Evolutionary conservation across 1,140 invertebrate genomes (phyloP), one percentile per base, ranked within the genome.

Genomic region (Cydia amplana): DNA sequence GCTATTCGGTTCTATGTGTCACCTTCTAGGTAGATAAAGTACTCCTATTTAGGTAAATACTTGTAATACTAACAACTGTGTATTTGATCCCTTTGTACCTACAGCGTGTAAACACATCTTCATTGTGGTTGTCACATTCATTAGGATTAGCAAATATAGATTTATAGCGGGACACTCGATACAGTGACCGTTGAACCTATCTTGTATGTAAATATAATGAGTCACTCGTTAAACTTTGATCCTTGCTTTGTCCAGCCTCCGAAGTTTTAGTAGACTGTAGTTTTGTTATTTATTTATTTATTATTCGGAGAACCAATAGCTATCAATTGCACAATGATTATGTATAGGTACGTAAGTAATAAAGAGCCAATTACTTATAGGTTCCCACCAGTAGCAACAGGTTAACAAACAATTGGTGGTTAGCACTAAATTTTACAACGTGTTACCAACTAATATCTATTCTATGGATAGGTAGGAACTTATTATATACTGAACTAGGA

Each of bases 91-190:
- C 55, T 60, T 60, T 60, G 55, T 23, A 9, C 55, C 9, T 23
- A 23, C 32, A 32, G 20, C 1, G 4, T 60, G 9, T 60, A 60
- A 23, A 60, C 55, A 60, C 23, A 28, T 36, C 25, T 65, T 32
- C 28, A 65, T 65, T 65, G 64, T 65, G 28, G 64, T n/a, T 65
- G 64, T 65, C 64, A 65, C 64, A 32, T 65, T 65, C 36, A 65
- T 65, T 65, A 65, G 64, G 64, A 65, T 65, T 65, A 65, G 64
- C 28, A 32, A 65, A 65, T 65, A 32, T 65, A 65, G 64, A 65
- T 65, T 65, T 65, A 65, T 65, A 32, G 25, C 28, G 20, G 12
- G 64, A 32, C 64, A 36, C 23, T 16, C 28, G 64, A 32, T 36
- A 65, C 64, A 5, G 25, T 65, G 64, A 32, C 23, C 64, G 16